These are phyloP conservation scores for Achroia grisella DNA, from an alignment of 1,140 invertebrate genomes.

Conservation along the genomic window DNA sequence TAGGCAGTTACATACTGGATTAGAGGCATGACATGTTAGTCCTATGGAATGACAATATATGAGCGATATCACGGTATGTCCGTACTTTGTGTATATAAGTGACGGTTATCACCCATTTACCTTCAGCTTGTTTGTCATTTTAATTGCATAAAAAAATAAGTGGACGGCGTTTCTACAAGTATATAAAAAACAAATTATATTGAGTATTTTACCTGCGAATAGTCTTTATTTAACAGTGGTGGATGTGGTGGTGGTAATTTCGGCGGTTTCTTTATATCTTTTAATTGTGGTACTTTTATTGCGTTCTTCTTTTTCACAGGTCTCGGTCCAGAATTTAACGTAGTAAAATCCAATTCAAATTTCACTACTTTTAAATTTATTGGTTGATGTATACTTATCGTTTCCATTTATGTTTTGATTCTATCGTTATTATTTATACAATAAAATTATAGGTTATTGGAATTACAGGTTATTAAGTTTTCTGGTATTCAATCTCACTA, in stretches of 20 bases:
- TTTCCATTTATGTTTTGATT: slow-evolving; percentile 38
- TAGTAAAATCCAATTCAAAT: slow-evolving; percentile 50
- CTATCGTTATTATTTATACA: not conserved
- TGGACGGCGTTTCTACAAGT: not conserved
- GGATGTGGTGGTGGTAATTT: slow-evolving; percentile 38
- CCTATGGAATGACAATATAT: no score
- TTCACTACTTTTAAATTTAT: slow-evolving; percentile 60
- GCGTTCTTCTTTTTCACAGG: slow-evolving; percentile 30
- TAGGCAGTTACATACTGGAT: no score
- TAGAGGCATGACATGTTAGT: no score
- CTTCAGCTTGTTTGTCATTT: no score
- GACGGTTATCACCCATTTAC: no score
- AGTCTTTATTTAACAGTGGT: slow-evolving; percentile 16
- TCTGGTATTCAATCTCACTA: no score
- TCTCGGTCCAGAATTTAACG: slow-evolving; percentile 17
- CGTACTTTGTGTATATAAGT: no score
- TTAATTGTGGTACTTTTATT: slow-evolving; percentile 36
- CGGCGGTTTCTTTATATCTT: slow-evolving; percentile 20
- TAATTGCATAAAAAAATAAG: no score
- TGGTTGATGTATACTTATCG: slow-evolving; percentile 49
- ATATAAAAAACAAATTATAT: not conserved
- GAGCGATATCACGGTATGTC: no score
- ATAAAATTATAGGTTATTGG: no score
- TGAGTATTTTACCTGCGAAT: slow-evolving; percentile 27
- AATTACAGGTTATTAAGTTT: no score